phyloP scores from a whole-genome alignment of 2,797 vertebrate species.

The Trematomus bernacchii region DNA sequence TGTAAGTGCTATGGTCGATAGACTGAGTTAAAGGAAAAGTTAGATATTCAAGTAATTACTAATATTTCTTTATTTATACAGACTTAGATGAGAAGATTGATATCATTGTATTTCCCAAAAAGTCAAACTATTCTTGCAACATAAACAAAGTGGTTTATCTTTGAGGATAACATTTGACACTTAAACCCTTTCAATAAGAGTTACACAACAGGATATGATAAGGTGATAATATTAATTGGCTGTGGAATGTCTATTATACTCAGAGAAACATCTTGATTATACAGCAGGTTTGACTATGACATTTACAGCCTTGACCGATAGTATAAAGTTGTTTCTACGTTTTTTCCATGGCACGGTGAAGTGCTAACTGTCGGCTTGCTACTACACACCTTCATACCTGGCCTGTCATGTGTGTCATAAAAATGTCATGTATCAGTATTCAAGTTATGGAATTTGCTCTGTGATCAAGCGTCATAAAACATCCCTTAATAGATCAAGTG shows the following conservation, averaged over 20 bases:
- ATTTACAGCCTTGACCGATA: conserved; percentile 13
- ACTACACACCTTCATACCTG: background rate
- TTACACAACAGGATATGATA: conserved; percentile 12
- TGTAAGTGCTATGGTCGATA: conserved; percentile 34
- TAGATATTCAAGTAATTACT: background rate
- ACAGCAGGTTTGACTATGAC: conserved; percentile 10
- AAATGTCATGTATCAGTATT: conserved; percentile 7
- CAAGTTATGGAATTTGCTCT: conserved; percentile 31
- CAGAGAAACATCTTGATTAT: conserved; percentile 16
- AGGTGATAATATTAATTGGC: conserved; percentile 6
- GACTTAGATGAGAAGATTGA: background rate
- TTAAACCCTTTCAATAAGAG: background rate
- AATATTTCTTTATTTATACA: background rate
- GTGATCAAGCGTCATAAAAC: conserved; percentile 40
- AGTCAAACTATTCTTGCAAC: background rate
- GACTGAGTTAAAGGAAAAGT: background rate
- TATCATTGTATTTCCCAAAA: conserved; percentile 6
- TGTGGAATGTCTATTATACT: conserved; percentile 31
- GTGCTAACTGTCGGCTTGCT: conserved; percentile 8
- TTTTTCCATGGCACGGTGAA: background rate
- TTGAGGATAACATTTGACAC: conserved; percentile 1
- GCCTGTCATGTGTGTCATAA: conserved; percentile 4
- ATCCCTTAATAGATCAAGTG: conserved; percentile 22
- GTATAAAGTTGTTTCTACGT: conserved; percentile 21
- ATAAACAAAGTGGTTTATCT: conserved; percentile 9